A percentile compares a stretch with the other conserved stretches of the same genome.
These are phyloP conservation scores for Macroteleia sp. DNA, from an alignment of 2,888 invertebrate species.

Conservation along the genomic window DNA sequence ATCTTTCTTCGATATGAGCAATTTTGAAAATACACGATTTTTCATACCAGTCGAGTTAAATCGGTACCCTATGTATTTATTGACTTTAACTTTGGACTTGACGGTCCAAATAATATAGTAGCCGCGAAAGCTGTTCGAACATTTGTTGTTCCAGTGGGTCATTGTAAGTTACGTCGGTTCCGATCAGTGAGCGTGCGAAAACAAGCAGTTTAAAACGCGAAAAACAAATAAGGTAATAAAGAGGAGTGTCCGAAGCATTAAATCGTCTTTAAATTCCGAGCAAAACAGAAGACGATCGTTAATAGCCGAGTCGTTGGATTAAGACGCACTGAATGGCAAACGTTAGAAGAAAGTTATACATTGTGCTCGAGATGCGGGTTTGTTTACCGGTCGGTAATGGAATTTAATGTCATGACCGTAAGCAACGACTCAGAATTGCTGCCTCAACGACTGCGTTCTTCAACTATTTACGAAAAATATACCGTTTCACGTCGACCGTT, in stretches of 20 bases:
- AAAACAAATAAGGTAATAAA: conserved; percentile 79
- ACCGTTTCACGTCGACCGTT: no score
- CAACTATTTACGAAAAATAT: no score
- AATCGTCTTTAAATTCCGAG: conserved; percentile 69
- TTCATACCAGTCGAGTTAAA: no score
- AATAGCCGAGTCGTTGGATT: conserved; percentile 61
- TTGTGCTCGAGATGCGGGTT: conserved; percentile 55
- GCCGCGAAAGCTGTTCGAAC: conserved; percentile 40
- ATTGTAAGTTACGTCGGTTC: conserved; percentile 49
- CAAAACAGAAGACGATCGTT: conserved; percentile 66
- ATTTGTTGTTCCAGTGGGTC: conserved; percentile 33
- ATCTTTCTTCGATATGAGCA: no score
- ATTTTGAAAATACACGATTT: no score
- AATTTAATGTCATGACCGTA: conserved; percentile 58
- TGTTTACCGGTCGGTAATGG: conserved; percentile 56
- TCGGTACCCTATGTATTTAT: conserved; percentile 46
- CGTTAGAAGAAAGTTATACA: conserved; percentile 59
- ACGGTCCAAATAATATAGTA: conserved; percentile 25
- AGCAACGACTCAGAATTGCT: no score
- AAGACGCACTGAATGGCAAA: conserved; percentile 46
- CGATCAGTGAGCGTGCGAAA: conserved; percentile 64
- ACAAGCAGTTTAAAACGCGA: conserved; percentile 72
- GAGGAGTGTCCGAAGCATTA: conserved; percentile 69
- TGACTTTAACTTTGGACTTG: conserved; percentile 21
- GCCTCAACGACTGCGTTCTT: no score